Evolutionary conservation across 2,113 vertebrate species (phyloP).

Genomic region (Xiphorhynchus elegans): DNA sequence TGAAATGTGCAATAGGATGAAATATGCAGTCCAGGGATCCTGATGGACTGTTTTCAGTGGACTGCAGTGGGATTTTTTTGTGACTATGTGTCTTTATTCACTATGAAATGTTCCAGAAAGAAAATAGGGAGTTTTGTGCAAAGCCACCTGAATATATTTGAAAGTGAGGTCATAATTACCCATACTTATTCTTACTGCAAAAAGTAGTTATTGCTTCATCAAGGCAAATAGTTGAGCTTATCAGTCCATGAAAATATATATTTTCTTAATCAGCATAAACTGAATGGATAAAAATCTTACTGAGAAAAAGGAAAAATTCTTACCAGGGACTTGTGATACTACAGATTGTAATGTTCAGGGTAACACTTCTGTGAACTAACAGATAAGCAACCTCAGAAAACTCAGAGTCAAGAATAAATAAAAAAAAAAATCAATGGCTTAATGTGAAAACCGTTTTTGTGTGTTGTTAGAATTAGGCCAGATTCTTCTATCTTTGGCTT

Average conservation of each 20-base stretch:
- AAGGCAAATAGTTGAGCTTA: conserved; percentile 13
- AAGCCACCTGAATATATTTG: neutral
- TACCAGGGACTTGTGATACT: neutral
- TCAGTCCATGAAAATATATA: neutral
- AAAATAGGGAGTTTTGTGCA: neutral
- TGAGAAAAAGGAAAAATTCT: neutral
- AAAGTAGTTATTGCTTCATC: neutral
- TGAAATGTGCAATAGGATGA: neutral
- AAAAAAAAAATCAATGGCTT: neutral
- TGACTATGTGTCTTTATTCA: neutral
- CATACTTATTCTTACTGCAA: neutral
- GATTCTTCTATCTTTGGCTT: neutral
- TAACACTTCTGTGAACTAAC: neutral
- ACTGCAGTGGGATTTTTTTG: neutral
- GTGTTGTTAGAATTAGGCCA: neutral
- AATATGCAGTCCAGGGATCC: neutral
- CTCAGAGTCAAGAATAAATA: neutral
- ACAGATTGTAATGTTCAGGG: neutral
- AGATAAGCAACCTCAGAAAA: conserved; percentile 17
- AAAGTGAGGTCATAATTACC: neutral
- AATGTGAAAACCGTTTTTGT: conserved; percentile 1
- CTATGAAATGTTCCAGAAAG: neutral
- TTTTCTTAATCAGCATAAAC: neutral
- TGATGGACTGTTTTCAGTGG: neutral
- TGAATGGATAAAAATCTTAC: neutral